Conservation (phyloP, 1,140 invertebrate genomes). For the Drosophila sturtevanti region DNA sequence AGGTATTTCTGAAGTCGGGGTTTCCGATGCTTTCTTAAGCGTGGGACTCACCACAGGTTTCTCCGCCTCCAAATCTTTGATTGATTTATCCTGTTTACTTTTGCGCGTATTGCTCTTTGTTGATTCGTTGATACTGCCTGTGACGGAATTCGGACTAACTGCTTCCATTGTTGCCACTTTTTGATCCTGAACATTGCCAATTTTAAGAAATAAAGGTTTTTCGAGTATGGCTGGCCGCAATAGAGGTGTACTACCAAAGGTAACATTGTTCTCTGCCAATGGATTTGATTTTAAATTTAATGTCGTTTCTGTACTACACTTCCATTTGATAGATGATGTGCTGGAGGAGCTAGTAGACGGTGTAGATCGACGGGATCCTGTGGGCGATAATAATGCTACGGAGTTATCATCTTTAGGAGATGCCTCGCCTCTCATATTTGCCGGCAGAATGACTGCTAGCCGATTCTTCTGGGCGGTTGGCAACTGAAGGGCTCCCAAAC, state of each 20-base stretch:
- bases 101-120: conserved; percentile 25
- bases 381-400: conserved; percentile 55
- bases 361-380: conserved; percentile 40
- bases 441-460: conserved; percentile 86
- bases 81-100: conserved; percentile 47
- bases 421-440: conserved; percentile 58
- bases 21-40: conserved; percentile 14
- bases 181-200: conserved; percentile 17
- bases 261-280: conserved; percentile 76
- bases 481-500: conserved; percentile 90
- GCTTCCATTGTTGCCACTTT: conserved; percentile 20
- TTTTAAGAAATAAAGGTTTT: conserved; percentile 72
- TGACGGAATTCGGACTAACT: conserved; percentile 32
- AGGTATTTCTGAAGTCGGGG: conserved; percentile 20
- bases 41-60: conserved; percentile 46
- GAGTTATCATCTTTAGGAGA: conserved; percentile 51
- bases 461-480: conserved; percentile 86
- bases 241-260: conserved; percentile 75
- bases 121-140: background rate
- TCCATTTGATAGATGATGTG: conserved; percentile 65
- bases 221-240: conserved; percentile 76
- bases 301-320: conserved; percentile 45
- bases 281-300: conserved; percentile 70
- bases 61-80: conserved; percentile 25
- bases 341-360: background rate